Base-by-base conservation (phyloP, 2,797 vertebrate species). In the Acipenser transmontanus region DNA sequence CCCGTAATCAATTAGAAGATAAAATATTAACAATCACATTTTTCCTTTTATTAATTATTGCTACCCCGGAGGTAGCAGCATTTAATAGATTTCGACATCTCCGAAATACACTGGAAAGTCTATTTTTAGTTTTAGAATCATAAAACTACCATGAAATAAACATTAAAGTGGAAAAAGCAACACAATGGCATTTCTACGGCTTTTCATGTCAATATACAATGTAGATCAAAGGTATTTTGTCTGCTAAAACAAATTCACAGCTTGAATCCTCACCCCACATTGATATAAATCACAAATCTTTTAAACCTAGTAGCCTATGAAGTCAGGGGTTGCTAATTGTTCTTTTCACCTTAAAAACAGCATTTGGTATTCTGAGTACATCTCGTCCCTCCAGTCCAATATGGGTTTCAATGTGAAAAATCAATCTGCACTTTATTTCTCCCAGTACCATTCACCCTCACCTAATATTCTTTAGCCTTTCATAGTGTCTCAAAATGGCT, bases 401-500 rank as follows among this genome's bases (percentile, higher is more conserved):
- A 1, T 7, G 17, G 60, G 17, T 61, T 61, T 61, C 60, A 61
- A 61, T 61, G 60, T 61, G 34, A 20, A 61, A 61, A 47, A 20
- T 13, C 17, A 61, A 61, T 61, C 20, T 14, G 17, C 60, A 20
- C 60, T 61, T 61, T 61, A 61, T 61, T 61, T 61, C 17, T 61
- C 34, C 60, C 34, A 12, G 7, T 61, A 17, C 60, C 60, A 61
- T 61, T 61, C 60, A 61, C 60, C 60, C 60, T 61, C 60, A 20
- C 60, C 60, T 61, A 61, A 61, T 17, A 61, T 61, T 61, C 47
- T 61, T 61, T 61, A 34, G 17, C 60, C 14, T 61, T 20, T 34
- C 10, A 1, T 61, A 61, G 60, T 17, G 34, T 13, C 60, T 61
- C 60, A 12, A 61, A 79, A 69, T 73, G 62, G 47, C 20, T 78